These are phyloP conservation scores for Drosophila guanche DNA, from an alignment of 1,140 invertebrate genomes.

Conservation along the genomic window DNA sequence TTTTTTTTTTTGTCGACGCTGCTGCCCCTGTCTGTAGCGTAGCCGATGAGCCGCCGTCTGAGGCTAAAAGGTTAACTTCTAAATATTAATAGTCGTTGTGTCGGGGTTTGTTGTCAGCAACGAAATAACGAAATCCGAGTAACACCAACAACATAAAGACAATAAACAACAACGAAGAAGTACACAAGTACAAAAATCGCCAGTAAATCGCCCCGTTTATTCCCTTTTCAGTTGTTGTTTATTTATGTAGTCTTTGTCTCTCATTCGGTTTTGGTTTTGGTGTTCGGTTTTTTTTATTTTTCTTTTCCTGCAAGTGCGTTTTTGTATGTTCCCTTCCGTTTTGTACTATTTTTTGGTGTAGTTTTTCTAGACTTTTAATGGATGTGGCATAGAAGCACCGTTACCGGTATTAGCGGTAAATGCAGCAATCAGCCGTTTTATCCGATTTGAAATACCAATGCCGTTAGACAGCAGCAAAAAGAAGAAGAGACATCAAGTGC, in stretches of 20 bases:
- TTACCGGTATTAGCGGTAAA: neutral
- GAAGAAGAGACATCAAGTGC: conserved; percentile 2
- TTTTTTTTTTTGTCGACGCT: conserved; percentile 50
- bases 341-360: too few species aligned
- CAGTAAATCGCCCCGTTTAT: conserved; percentile 23
- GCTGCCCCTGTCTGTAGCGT: conserved; percentile 57
- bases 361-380: too few species aligned
- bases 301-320: too few species aligned
- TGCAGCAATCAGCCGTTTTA: neutral
- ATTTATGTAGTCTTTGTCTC: neutral
- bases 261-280: conserved; percentile 16
- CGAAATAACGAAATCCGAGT: conserved; percentile 38
- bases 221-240: conserved; percentile 26
- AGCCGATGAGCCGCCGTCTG: conserved; percentile 72
- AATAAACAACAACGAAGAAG: conserved; percentile 44
- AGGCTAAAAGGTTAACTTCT: conserved; percentile 84
- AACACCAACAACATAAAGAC: conserved; percentile 34
- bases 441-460: conserved; percentile 51
- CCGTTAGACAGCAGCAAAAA: conserved; percentile 21
- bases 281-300: neutral
- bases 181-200: conserved; percentile 43
- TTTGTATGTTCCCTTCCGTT: too few species aligned
- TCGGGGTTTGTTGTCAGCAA: conserved; percentile 62
- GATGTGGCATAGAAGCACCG: too few species aligned
- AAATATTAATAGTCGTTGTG: conserved; percentile 83